These are phyloP conservation scores for Cantharis rustica DNA, from an alignment of 2,888 invertebrate genomes.

Conservation along the genomic window DNA sequence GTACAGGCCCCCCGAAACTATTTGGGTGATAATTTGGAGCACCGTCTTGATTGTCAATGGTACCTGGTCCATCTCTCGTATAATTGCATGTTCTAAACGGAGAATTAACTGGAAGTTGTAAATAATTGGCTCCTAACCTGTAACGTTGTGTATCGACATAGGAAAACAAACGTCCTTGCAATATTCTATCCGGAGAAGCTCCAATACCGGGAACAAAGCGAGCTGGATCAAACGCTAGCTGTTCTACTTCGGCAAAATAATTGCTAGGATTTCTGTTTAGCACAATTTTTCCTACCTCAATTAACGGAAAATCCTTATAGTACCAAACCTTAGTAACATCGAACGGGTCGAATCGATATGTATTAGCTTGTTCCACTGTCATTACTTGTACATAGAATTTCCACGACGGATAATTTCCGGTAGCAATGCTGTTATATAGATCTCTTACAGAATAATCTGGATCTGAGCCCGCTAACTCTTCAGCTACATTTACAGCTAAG, in stretches of 20 bases:
- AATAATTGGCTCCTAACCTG: slow-evolving; percentile 87
- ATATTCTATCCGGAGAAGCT: slow-evolving; percentile 91
- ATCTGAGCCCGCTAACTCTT: slow-evolving; percentile 71
- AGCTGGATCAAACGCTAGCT: slow-evolving; percentile 87
- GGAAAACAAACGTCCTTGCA: slow-evolving; percentile 84
- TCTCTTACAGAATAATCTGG: slow-evolving; percentile 90
- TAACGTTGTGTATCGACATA: slow-evolving; percentile 92
- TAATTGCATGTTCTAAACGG: slow-evolving; percentile 81
- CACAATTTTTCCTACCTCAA: slow-evolving; percentile 85
- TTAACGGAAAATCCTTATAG: slow-evolving; percentile 83
- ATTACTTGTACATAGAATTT: slow-evolving; percentile 83
- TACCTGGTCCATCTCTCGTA: slow-evolving; percentile 85
- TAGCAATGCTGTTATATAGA: slow-evolving; percentile 85
- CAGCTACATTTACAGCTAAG: slow-evolving; percentile 70
- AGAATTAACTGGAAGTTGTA: slow-evolving; percentile 93
- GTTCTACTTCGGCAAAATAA: slow-evolving; percentile 95
- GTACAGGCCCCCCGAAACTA: slow-evolving; percentile 88
- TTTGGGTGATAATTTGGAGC: slow-evolving; percentile 97
- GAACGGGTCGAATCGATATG: slow-evolving; percentile 84
- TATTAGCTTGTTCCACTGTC: slow-evolving; percentile 85
- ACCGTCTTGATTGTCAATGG: slow-evolving; percentile 81
- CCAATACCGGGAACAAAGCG: slow-evolving; percentile 92
- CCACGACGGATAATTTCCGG: slow-evolving; percentile 77
- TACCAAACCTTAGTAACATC: slow-evolving; percentile 94
- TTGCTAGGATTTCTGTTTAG: slow-evolving; percentile 88